These are phyloP conservation scores for Drepana arcuata DNA, from an alignment of 1,140 invertebrate genomes.

Conservation along the genomic window DNA sequence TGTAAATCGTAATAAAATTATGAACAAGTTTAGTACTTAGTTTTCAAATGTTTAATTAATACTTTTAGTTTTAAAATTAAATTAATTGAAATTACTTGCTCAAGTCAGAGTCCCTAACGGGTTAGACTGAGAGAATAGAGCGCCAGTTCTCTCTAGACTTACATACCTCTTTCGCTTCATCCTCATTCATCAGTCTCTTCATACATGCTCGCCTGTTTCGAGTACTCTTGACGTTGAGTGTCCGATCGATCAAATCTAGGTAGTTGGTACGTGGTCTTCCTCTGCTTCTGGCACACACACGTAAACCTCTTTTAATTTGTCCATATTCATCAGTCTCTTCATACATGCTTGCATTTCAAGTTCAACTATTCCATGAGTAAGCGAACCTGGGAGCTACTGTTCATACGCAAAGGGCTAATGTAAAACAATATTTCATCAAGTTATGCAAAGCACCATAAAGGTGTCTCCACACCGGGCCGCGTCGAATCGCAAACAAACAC, in stretches of 20 bases:
- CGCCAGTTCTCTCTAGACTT: too few relatives aligned
- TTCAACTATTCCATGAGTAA: neutral
- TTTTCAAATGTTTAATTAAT: neutral
- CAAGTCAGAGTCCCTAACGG: too few relatives aligned
- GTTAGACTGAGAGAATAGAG: too few relatives aligned
- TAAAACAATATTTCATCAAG: neutral
- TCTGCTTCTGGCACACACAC: neutral
- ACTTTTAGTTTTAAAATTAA: neutral
- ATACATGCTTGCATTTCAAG: too few relatives aligned
- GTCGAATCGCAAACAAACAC: slow-evolving; percentile 57
- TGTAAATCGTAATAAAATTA: slow-evolving; percentile 46
- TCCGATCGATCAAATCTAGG: too few relatives aligned
- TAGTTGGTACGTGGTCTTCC: too few relatives aligned
- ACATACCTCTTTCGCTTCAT: too few relatives aligned
- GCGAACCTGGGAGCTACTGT: neutral
- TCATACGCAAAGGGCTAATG: neutral
- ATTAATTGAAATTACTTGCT: neutral
- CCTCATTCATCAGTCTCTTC: too few relatives aligned
- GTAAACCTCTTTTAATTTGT: neutral
- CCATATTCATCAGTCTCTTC: neutral
- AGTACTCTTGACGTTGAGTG: too few relatives aligned
- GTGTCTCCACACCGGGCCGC: slow-evolving; percentile 44
- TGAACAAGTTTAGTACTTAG: neutral
- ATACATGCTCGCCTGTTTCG: too few relatives aligned
- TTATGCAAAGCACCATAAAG: neutral